These are phyloP conservation scores for Syngnathoides biaculeatus DNA, from an alignment of 2,113 vertebrate species.

Conservation along the genomic window DNA sequence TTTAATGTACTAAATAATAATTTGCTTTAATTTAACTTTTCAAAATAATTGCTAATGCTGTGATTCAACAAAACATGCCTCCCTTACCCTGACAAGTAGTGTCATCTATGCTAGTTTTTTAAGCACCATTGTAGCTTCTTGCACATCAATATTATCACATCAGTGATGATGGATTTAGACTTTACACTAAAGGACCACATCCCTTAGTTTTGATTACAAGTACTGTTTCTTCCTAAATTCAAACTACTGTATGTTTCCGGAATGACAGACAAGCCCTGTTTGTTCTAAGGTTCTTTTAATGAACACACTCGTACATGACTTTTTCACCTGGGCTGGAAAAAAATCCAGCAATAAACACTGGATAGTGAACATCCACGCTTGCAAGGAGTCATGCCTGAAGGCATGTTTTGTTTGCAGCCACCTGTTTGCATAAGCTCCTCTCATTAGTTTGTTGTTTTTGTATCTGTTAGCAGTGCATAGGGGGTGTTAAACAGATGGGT, in stretches of 20 bases:
- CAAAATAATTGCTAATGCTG: too few relatives aligned
- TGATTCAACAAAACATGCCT: too few relatives aligned
- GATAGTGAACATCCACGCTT: constrained; percentile 5
- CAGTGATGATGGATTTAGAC: constrained; percentile 24
- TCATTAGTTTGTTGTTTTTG: constrained; percentile 49
- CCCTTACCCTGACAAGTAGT: not conserved
- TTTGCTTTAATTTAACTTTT: not conserved
- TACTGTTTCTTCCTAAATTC: constrained; percentile 14
- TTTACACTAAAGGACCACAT: constrained; percentile 20
- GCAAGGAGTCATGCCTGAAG: constrained; percentile 24
- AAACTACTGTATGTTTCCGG: constrained; percentile 1
- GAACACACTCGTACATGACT: constrained; percentile 38
- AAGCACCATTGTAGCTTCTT: not conserved
- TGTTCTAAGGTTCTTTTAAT: constrained; percentile 52
- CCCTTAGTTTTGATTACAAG: constrained; percentile 10
- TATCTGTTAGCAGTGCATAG: constrained; percentile 23
- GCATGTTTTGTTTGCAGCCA: constrained; percentile 30
- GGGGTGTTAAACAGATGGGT: constrained; percentile 25
- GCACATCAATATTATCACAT: constrained; percentile 32
- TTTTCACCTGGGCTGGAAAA: constrained; percentile 41
- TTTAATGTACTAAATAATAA: not conserved
- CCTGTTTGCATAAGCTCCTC: constrained; percentile 23
- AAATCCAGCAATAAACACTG: constrained; percentile 8
- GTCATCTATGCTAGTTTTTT: not conserved
- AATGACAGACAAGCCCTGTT: constrained; percentile 22